A percentile compares a stretch with the other conserved stretches of the same genome.
Conservation (phyloP, 2,797 vertebrate species). For the Halcyon badia region DNA sequence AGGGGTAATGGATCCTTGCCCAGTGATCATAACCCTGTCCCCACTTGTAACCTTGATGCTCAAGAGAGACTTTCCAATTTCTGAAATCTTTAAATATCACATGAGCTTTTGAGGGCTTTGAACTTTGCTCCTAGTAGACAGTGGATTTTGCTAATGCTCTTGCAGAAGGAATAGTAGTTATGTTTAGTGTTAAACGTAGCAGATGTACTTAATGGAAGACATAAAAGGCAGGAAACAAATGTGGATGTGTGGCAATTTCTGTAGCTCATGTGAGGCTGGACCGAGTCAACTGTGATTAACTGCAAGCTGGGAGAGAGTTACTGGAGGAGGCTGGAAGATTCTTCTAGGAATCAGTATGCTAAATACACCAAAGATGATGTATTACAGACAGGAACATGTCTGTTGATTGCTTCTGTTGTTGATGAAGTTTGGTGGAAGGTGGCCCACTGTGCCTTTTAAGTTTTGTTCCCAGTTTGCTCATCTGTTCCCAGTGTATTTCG, state of each 20-base stretch:
- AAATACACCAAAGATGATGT: not conserved
- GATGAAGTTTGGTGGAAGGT: not conserved
- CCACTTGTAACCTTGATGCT: not conserved
- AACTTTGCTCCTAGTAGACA: not conserved
- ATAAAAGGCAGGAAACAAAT: constrained; percentile 23
- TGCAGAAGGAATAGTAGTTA: not conserved
- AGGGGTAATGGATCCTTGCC: constrained; percentile 23
- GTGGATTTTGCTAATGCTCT: not conserved
- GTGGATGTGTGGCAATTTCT: not conserved
- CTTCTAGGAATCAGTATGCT: constrained; percentile 42
- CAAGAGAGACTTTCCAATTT: not conserved
- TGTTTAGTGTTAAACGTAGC: not conserved
- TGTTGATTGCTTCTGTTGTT: not conserved
- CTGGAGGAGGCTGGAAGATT: constrained; percentile 1
- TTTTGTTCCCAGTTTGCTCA: not conserved
- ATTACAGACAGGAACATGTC: not conserved
- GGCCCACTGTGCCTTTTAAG: not conserved
- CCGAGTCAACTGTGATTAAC: not conserved
- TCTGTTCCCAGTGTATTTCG: not conserved
- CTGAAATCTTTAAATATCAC: not conserved
- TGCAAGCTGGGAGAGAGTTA: not conserved
- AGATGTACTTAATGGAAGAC: not conserved
- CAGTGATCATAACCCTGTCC: not conserved
- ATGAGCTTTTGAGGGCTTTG: not conserved
- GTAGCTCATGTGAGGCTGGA: not conserved